Evolutionary conservation across 2,113 vertebrate genomes (phyloP).

Genomic region (Loxodonta africana): DNA sequence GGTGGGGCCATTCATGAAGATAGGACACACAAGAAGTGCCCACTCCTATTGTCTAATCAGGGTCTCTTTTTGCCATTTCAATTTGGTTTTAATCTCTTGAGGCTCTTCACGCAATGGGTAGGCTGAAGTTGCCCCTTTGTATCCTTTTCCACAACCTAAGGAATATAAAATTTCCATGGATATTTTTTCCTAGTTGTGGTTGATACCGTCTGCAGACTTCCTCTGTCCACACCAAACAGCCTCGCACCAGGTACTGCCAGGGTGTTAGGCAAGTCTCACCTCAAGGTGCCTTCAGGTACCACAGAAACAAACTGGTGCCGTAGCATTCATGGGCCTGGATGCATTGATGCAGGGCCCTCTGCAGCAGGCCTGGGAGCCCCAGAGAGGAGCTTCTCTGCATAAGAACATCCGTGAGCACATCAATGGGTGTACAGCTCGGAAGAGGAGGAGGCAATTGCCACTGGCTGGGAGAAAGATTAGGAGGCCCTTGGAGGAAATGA

Average conservation of each 20-base stretch:
- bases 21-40: background rate
- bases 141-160: background rate
- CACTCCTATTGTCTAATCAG: background rate
- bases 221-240: background rate
- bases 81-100: background rate
- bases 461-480: background rate
- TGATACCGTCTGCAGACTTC: background rate
- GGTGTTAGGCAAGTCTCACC: no score
- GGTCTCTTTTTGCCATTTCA: background rate
- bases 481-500: background rate
- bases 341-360: accelerated
- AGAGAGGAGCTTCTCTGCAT: background rate
- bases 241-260: background rate
- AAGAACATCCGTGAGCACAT: background rate
- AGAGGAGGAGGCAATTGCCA: background rate
- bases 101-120: background rate
- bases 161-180: accelerated
- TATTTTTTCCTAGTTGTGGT: background rate
- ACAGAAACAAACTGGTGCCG: background rate
- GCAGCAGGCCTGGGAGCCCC: background rate
- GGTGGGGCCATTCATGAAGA: background rate
- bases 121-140: background rate
- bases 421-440: background rate
- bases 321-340: background rate
- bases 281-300: background rate